Percentiles rank a stretch among this genome's conserved stretches.
Conservation (phyloP, 2,888 invertebrate genomes). For the Tolmerus cingulatus region DNA sequence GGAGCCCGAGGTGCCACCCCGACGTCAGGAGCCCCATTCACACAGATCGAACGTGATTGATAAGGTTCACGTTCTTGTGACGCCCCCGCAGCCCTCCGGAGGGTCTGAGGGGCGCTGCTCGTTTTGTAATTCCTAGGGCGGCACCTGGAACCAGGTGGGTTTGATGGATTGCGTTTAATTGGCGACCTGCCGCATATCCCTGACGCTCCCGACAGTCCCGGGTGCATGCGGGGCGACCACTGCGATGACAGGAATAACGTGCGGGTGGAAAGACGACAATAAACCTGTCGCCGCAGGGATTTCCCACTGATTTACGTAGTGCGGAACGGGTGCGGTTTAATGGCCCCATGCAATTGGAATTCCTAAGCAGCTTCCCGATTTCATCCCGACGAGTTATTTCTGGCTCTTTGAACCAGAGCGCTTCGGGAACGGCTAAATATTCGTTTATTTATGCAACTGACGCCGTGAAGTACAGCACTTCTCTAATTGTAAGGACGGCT, state of each 20-base stretch:
- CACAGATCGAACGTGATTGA: neutral
- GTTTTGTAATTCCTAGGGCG: neutral
- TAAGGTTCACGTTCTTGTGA: neutral
- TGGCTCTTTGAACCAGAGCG: neutral
- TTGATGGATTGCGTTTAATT: neutral
- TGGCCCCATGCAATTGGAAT: neutral
- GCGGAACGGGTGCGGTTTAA: neutral
- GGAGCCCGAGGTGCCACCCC: neutral
- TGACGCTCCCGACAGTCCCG: neutral
- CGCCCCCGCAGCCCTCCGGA: neutral
- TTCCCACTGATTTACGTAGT: neutral
- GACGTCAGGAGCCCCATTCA: neutral
- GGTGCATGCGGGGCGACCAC: neutral
- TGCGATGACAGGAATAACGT: neutral
- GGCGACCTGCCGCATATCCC: neutral
- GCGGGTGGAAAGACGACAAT: neutral
- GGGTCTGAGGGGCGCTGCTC: neutral
- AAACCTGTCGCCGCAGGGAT: neutral
- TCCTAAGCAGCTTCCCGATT: neutral
- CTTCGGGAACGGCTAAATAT: neutral
- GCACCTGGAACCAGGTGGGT: neutral
- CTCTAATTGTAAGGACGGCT: too few species aligned
- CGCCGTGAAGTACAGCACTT: too few species aligned
- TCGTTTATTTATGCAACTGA: neutral
- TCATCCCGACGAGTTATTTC: neutral